phyloP scores from a whole-genome alignment of 2,888 invertebrate genomes.

The Plutella xylostella region DNA sequence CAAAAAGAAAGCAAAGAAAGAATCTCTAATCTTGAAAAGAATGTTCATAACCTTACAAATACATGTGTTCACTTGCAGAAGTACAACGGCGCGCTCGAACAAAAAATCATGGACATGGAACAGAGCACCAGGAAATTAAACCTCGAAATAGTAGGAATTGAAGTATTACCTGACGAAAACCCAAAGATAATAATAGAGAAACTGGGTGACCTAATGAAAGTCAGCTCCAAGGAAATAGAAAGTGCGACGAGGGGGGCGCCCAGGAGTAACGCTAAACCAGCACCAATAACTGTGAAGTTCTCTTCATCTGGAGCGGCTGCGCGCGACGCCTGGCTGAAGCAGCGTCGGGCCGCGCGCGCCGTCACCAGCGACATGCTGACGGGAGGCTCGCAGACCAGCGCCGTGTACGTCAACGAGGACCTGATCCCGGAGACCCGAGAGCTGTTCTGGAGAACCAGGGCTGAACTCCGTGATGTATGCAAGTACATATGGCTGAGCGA shows the following conservation, averaged over 20 bases:
- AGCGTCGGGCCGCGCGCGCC: background rate
- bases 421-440: background rate
- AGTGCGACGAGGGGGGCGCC: background rate
- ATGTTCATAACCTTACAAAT: background rate
- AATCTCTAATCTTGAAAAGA: background rate
- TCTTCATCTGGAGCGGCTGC: background rate
- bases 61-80: background rate
- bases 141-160: background rate
- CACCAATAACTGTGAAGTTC: background rate
- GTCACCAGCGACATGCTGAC: background rate
- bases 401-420: background rate
- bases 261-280: background rate
- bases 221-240: background rate
- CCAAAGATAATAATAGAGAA: background rate
- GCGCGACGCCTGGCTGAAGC: background rate
- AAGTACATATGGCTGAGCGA: background rate
- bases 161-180: background rate
- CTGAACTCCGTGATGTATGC: background rate
- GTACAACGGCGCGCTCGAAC: constrained; percentile 1
- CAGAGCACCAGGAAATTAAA: background rate
- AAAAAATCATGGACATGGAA: background rate
- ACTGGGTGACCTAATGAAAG: background rate
- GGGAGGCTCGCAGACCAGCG: background rate
- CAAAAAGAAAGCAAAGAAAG: background rate
- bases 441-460: background rate